Evolutionary conservation across 1,140 invertebrate species (phyloP), one percentile per base, ranked within the genome.

Genomic region (Carcinoscorpius rotundicauda): DNA sequence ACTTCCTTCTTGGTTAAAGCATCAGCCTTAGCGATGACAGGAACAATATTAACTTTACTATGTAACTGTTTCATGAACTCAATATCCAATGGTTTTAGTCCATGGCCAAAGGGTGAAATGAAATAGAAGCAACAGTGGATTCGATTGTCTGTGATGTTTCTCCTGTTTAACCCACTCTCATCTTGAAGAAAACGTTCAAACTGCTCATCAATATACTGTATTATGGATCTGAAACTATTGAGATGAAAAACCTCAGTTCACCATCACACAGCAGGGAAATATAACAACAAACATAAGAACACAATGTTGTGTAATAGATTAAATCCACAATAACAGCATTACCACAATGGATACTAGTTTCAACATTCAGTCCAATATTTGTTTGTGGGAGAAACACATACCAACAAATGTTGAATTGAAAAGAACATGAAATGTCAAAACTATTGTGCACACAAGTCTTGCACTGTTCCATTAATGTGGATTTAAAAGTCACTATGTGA

Each of bases 41-140:
- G 97, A 72, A 99, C 93, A 74, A 99, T 96, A 76, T 99, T 99
- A 4, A 72, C 78, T 84, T 96, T 98, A 71, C 95, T 93, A 75
- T 98, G 95, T 8, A 99, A 80, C 74, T 96, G 88, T 75, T 97
- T 97, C 95, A 99, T 98, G 75, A 98, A 97, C 80, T 98, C 92
- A 72, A 99, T 89, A 77, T 99, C 97, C 67, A 99, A 77, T 0
- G 94, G 91, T 71, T 96, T 86, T 60, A 99, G 80, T 66, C 95
- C 94, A 81, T 98, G 95, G 51, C 95, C 95, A 78, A 94, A 94
- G 10, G 97, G 97, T 58, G 96, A 95, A 75, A 99, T 98, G 77
- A 99, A 99, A 79, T 99, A 99, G 72, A 99, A 93, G 80, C 96
- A 99, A 78, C 91, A 95, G 76, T 96, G 92, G 74, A 96, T 90